phyloP scores from a whole-genome alignment of 2,888 invertebrate species.

The Tupiocoris notatus region DNA sequence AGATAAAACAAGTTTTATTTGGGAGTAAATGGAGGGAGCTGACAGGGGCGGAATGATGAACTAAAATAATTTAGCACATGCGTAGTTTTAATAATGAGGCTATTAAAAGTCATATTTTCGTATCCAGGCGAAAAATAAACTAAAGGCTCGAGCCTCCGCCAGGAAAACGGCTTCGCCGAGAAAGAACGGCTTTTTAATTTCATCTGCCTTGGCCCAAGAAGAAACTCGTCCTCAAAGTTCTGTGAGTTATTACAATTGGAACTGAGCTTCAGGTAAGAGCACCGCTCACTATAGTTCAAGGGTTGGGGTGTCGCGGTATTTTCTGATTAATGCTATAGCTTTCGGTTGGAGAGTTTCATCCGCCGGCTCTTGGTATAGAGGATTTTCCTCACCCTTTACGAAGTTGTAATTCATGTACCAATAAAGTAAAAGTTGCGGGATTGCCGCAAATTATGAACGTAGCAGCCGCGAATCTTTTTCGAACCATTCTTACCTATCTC shows the following conservation, averaged over 20 bases:
- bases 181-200: constrained; percentile 23
- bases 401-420: background rate
- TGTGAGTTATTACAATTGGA: constrained; percentile 22
- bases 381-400: background rate
- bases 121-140: background rate
- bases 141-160: background rate
- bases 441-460: constrained; percentile 10
- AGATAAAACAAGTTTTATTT: no score
- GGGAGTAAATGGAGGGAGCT: no score
- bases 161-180: background rate
- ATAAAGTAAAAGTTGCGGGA: constrained; percentile 28
- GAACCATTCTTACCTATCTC: no score
- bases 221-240: constrained; percentile 12
- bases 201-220: background rate
- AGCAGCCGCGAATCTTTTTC: no score
- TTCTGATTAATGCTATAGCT: constrained; percentile 24
- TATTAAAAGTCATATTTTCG: no score
- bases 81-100: no score
- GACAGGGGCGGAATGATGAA: no score
- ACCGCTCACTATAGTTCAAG: background rate
- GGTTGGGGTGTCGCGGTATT: background rate
- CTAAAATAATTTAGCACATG: no score
- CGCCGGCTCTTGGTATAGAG: no score
- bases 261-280: constrained; percentile 15
- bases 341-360: constrained; percentile 7